Conservation (phyloP, 2,797 vertebrate species). For the Hafferia zeledoni region DNA sequence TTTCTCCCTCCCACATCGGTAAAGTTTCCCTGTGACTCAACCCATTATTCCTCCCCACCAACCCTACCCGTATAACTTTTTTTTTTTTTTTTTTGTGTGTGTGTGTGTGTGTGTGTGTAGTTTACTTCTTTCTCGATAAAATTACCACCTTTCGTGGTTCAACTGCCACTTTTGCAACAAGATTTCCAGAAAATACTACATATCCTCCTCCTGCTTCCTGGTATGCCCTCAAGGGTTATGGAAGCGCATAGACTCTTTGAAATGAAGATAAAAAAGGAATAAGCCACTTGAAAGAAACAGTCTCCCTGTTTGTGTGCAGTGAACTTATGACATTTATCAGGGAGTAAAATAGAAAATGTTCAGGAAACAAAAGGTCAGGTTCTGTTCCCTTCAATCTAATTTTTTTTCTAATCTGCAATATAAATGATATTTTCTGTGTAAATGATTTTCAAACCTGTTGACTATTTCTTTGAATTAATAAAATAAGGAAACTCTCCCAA, state of each 20-base stretch:
- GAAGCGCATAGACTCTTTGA: neutral
- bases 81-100: neutral
- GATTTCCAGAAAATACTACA: neutral
- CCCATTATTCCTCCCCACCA: neutral
- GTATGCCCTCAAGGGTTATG: neutral
- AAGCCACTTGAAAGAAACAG: neutral
- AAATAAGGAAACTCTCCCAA: neutral
- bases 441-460: neutral
- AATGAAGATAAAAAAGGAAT: neutral
- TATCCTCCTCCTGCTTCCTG: fast-evolving
- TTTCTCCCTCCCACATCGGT: neutral
- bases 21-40: neutral
- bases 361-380: neutral
- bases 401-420: neutral
- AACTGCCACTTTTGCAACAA: neutral
- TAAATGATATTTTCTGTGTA: neutral
- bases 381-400: neutral
- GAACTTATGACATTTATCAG: neutral
- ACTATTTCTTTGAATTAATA: neutral
- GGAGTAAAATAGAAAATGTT: neutral
- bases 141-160: neutral
- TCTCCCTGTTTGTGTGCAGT: neutral
- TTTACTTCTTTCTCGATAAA: neutral
- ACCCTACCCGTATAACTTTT: fast-evolving
- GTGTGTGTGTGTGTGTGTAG: too few species aligned